These are phyloP conservation scores for Ormyrus rosae DNA, from an alignment of 2,888 invertebrate genomes.

Conservation along the genomic window DNA sequence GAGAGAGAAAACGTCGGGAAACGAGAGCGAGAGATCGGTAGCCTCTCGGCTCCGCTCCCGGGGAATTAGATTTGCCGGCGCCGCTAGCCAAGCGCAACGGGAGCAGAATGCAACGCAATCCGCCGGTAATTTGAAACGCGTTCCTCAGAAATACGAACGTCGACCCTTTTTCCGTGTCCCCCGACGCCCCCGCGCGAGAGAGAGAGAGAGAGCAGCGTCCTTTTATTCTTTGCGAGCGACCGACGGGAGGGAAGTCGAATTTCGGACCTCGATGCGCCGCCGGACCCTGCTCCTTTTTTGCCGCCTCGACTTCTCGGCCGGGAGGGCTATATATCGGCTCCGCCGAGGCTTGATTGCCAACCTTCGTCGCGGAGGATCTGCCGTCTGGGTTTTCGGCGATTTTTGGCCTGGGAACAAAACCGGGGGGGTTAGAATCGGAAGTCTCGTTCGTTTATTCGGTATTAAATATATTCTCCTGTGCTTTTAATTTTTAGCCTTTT, in stretches of 20 bases:
- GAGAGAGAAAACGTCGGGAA: neutral
- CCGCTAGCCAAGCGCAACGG: constrained; percentile 71
- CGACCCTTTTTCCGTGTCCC: constrained; percentile 30
- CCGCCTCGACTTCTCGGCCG: neutral
- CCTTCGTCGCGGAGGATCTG: no score
- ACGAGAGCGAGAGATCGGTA: constrained; percentile 48
- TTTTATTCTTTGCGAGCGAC: constrained; percentile 17
- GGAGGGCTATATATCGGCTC: neutral
- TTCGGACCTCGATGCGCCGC: constrained; percentile 33
- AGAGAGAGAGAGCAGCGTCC: neutral
- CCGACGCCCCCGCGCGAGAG: neutral
- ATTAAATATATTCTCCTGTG: no score
- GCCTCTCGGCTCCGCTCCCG: constrained; percentile 50
- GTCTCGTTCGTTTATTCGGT: no score
- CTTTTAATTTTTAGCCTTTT: no score
- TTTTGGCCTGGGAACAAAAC: no score
- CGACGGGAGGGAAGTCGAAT: constrained; percentile 31
- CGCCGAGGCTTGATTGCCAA: neutral
- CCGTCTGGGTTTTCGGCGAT: no score
- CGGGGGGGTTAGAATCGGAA: no score
- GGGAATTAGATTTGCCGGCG: constrained; percentile 70
- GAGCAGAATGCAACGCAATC: constrained; percentile 72
- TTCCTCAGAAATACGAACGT: constrained; percentile 67
- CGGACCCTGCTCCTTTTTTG: neutral
- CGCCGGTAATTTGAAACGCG: constrained; percentile 72